Evolutionary conservation across 2,113 vertebrate genomes (phyloP), one percentile per base, ranked within the genome.

Genomic region (Plecotus auritus): DNA sequence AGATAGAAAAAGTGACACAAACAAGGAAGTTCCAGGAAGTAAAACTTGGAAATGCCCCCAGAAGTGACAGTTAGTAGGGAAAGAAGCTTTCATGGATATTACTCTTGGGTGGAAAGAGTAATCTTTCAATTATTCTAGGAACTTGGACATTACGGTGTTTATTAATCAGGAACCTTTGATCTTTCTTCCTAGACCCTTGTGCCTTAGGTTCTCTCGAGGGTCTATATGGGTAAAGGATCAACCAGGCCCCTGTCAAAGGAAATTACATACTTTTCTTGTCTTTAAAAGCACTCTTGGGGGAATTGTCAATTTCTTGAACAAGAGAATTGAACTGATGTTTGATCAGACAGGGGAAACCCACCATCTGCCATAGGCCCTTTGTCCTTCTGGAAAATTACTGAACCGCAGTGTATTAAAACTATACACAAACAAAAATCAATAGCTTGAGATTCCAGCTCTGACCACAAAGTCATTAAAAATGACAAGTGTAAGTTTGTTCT

Each of bases 381-480:
- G 88, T 97, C 94, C 69, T 90, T 97, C 93, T 95, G 82, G 95
- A 95, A 97, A 97, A 95, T 96, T 92, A 97, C 94, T 96, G 80
- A 96, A 87, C 91, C 86, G 91, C 32, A 96, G 96, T 97, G 56
- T 90, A 96, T 97, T 86, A 97, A 96, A 97, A 88, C 90, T 70
- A 82, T 95, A 90, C 70, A 89, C 90, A 96, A 96, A 94, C 85
- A 96, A 83, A 96, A 97, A 97, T 97, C 97, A 96, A 95, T 97
- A 18, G 88, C 78, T 92, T 54, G 56, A 95, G 94, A 95, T 93
- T 93, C 88, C 93, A 96, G n/a, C 85, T 94, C 92, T 88, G 95
- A 95, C 96, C 96, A 70, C 90, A 96, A 88, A 97, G 96, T 97
- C 95, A 97, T 94, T 97, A 96, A 90, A 64, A 96, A 70, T 95